Conservation (phyloP, 1,140 invertebrate genomes). For the Caerostris extrusa region DNA sequence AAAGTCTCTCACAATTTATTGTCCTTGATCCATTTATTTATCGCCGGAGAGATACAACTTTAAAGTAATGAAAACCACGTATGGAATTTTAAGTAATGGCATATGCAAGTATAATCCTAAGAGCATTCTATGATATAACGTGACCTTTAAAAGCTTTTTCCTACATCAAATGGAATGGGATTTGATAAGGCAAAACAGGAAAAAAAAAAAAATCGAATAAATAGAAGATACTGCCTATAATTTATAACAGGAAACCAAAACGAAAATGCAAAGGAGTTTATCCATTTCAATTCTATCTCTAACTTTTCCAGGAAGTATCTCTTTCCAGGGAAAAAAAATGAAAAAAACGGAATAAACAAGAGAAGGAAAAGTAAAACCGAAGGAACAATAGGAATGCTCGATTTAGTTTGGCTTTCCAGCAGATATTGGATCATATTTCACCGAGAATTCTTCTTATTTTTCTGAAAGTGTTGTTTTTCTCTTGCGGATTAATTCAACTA, state of each 20-base stretch:
- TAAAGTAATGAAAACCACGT: neutral
- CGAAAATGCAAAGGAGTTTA: neutral
- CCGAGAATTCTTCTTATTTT: too few relatives aligned
- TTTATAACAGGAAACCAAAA: neutral
- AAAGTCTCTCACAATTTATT: neutral
- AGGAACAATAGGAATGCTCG: too few relatives aligned
- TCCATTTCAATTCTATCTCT: neutral
- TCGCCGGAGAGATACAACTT: neutral
- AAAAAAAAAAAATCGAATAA: too few relatives aligned
- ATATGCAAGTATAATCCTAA: neutral
- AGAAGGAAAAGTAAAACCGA: too few relatives aligned
- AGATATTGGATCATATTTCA: too few relatives aligned
- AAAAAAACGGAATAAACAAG: neutral
- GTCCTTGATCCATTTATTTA: neutral
- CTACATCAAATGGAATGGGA: neutral
- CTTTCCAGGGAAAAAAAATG: neutral
- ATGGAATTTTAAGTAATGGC: neutral
- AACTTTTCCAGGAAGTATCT: neutral
- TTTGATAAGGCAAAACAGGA: neutral
- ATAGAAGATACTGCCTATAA: too few relatives aligned
- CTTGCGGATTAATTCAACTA: too few relatives aligned
- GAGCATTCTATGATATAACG: neutral
- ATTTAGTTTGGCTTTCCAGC: too few relatives aligned
- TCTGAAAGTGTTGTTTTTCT: too few relatives aligned
- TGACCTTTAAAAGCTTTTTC: neutral